Conservation (phyloP, 1,140 invertebrate genomes). For the Penaeus japonicus region DNA sequence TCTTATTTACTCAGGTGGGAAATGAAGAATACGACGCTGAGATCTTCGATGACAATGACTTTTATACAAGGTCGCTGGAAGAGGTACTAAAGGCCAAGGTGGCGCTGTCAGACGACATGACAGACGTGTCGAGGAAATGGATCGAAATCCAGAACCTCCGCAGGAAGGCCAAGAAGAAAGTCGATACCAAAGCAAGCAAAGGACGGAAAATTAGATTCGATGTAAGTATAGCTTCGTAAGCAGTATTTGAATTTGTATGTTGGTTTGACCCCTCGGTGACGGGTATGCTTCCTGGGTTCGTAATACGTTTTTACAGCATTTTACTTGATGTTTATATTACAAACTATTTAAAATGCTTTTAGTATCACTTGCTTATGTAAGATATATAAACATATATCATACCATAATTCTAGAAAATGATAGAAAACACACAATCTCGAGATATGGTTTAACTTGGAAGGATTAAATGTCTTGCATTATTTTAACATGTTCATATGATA, state of each 20-base stretch:
- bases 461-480: too few relatives aligned
- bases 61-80: slow-evolving; percentile 91
- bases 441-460: too few relatives aligned
- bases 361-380: too few relatives aligned
- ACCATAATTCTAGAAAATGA: too few relatives aligned
- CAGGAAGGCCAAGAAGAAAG: slow-evolving; percentile 87
- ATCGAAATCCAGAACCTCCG: slow-evolving; percentile 89
- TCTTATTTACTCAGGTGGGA: slow-evolving; percentile 24
- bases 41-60: slow-evolving; percentile 97
- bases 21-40: slow-evolving; percentile 78
- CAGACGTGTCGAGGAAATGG: slow-evolving; percentile 73
- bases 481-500: too few relatives aligned
- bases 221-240: slow-evolving; percentile 72
- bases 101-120: slow-evolving; percentile 72
- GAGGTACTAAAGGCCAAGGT: slow-evolving; percentile 92
- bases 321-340: too few relatives aligned
- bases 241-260: neutral
- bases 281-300: too few relatives aligned
- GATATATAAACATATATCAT: too few relatives aligned
- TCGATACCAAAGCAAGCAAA: slow-evolving; percentile 91
- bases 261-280: too few relatives aligned
- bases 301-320: too few relatives aligned
- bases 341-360: too few relatives aligned
- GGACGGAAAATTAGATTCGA: slow-evolving; percentile 89
- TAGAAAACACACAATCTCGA: too few relatives aligned